Conservation (phyloP, 2,888 invertebrate genomes). For the Phragmatobia fuliginosa region DNA sequence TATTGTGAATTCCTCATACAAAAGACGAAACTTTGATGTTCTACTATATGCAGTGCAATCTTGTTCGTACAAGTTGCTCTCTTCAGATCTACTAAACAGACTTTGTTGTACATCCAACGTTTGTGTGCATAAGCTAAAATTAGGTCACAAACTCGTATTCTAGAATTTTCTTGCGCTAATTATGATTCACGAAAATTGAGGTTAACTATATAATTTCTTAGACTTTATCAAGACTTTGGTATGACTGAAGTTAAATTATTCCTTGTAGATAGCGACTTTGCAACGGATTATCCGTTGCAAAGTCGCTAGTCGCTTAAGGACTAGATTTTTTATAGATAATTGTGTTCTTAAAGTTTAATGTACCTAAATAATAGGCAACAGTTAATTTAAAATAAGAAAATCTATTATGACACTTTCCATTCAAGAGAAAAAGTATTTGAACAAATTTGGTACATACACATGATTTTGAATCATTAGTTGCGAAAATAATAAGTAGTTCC, state of each 20-base stretch:
- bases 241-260: neutral
- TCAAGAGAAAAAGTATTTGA: too few species aligned
- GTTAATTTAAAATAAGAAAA: too few species aligned
- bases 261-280: constrained; percentile 8
- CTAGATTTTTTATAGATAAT: neutral
- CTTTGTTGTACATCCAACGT: constrained; percentile 38
- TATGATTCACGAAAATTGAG: constrained; percentile 21
- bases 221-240: neutral
- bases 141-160: constrained; percentile 51
- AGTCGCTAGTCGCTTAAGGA: too few species aligned
- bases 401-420: too few species aligned
- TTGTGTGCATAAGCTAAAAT: constrained; percentile 37
- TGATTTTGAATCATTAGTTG: too few species aligned
- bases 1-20: constrained; percentile 56
- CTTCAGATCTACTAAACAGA: constrained; percentile 53
- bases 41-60: constrained; percentile 45
- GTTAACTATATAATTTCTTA: neutral
- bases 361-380: too few species aligned
- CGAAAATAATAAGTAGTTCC: too few species aligned
- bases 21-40: constrained; percentile 47
- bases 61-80: constrained; percentile 54
- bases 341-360: neutral
- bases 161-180: constrained; percentile 33
- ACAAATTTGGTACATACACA: too few species aligned
- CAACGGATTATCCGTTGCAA: neutral